Base-by-base conservation (phyloP, 2,797 vertebrate genomes). In the Urosaurus nigricauda region DNA sequence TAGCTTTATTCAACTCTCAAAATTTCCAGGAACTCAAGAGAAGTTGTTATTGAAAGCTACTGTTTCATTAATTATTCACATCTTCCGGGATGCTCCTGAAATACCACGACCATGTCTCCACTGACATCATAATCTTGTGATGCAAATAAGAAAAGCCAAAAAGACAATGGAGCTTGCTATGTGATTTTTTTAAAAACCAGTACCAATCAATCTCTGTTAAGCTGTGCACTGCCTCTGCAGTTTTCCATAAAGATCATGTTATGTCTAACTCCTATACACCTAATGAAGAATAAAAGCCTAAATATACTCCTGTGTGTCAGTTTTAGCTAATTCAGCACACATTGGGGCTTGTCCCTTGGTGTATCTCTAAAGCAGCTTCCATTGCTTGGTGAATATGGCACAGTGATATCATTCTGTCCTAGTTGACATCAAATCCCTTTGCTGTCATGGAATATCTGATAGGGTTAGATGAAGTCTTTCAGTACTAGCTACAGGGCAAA, bases 21-120 rank as follows among this genome's bases (percentile, higher is more conserved):
- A 84, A 58, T 70, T 71, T 88, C 65, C 82, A 88, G 82, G 82
- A 79, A 88, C 79, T 79, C 37, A 79, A 71, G 51, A 56, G 7
- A 79, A 83, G n/a, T 70, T 43, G 74, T 84, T 79, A 70, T 53
- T 84, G 35, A 43, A 43, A 88, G 68, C 12, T 71, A 71, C 19
- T 26, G 1, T 56, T 79, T 71, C 75, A 71, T 79, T 58, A 87
- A 87, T 74, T 16, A 81, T n/a, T 35, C 16, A 32, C 51, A 80
- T 74, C 32, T n/a, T 35, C 37, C 37, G 0, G 14, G 47, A 68
- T 43, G 29, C 29, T 85, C 24, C 14, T 47, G 37, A 84, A 88
- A 60, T 79, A 79, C 53, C 16, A 47, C 37, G 11, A 56, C 16
- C 26, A 35, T 65, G 32, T 80, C 32, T 16, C 43, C 75, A n/a